Conservation (phyloP, 1,140 invertebrate species). For the Triops longicaudatus region DNA sequence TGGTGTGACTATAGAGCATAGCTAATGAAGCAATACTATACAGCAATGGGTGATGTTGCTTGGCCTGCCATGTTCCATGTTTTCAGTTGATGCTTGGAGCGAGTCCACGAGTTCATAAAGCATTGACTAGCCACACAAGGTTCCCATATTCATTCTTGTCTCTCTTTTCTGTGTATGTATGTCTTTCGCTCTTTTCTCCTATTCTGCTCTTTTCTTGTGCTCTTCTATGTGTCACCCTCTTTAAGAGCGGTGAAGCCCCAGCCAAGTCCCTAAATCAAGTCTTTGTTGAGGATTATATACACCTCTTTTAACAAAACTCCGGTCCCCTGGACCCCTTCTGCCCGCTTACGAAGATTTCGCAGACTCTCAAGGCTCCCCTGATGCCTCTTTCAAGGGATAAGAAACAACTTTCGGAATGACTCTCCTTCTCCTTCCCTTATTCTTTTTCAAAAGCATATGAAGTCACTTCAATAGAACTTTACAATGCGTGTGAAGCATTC, state of each 20-base stretch:
- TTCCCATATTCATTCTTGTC: not conserved
- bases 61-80: not conserved
- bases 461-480: too few species aligned
- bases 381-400: too few species aligned
- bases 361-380: too few species aligned
- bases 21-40: conserved; percentile 15
- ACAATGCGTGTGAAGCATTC: too few species aligned
- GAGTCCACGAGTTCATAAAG: not conserved
- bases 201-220: not conserved
- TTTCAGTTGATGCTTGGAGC: not conserved
- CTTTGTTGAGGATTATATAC: conserved; percentile 12
- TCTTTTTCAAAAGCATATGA: too few species aligned
- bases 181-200: not conserved
- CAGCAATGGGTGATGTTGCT: not conserved
- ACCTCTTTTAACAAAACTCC: conserved; percentile 1
- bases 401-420: too few species aligned
- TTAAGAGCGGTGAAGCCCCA: not conserved
- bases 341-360: too few species aligned
- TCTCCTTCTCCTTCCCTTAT: too few species aligned
- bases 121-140: conserved; percentile 11
- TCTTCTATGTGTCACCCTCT: not conserved
- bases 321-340: too few species aligned
- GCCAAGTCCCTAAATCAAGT: conserved; percentile 14
- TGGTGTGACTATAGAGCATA: not conserved
- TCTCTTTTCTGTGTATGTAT: not conserved